Evolutionary conservation across 2,113 vertebrate genomes (phyloP).

Genomic region (Antechinus stuartii): DNA sequence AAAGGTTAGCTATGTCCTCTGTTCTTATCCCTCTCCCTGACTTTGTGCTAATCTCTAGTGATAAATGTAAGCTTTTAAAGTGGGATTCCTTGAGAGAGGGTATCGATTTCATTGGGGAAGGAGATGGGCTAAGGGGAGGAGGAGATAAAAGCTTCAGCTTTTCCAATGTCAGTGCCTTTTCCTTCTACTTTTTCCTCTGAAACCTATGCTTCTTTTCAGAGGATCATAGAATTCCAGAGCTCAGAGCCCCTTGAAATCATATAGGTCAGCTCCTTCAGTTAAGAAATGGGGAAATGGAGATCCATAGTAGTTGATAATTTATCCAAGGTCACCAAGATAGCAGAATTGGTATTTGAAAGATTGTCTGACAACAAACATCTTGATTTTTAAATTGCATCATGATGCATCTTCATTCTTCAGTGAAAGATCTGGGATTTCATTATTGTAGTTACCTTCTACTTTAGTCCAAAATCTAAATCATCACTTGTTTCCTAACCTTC

Average conservation of each 20-base stretch:
- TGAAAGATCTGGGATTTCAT: background rate
- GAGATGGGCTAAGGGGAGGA: background rate
- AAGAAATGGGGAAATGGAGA: background rate
- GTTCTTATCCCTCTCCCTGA: conserved; percentile 16
- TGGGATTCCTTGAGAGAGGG: conserved; percentile 6
- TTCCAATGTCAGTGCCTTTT: background rate
- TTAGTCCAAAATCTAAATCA: background rate
- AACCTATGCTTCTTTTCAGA: background rate
- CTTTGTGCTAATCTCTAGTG: conserved; percentile 3
- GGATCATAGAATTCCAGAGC: background rate
- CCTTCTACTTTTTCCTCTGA: background rate
- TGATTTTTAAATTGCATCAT: background rate
- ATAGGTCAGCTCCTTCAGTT: background rate
- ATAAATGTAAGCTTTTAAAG: conserved; percentile 8
- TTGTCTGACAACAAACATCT: background rate
- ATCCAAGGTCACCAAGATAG: background rate
- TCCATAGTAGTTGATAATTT: background rate
- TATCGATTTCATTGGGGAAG: background rate
- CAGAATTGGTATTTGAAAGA: background rate
- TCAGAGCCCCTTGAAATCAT: background rate
- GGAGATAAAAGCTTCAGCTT: background rate
- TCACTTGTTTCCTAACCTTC: background rate
- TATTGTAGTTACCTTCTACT: background rate
- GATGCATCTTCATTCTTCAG: background rate
- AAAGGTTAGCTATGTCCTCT: background rate